Evolutionary conservation across 2,797 vertebrate genomes (phyloP), one percentile per base, ranked within the genome.

Genomic region (Neostethus bicornis): DNA sequence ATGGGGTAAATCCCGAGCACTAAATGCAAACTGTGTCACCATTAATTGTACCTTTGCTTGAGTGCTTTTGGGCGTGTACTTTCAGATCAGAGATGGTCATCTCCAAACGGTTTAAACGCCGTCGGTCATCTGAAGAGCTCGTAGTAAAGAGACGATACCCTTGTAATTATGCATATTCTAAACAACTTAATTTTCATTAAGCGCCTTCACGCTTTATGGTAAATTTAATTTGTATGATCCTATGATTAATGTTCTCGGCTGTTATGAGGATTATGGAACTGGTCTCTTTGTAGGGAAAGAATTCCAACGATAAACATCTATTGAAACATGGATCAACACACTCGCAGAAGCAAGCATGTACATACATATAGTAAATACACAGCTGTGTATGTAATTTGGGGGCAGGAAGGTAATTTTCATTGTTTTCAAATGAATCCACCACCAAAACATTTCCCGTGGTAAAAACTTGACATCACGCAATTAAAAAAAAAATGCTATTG

Each of bases 111-210:
- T 60, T 62, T 28, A 28, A 68, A 65, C 71, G 52, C 46, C 44
- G 70, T 57, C 63, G 61, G 63, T 82, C 73, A 70, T 80, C 51
- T 56, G 39, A 29, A 60, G 52, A 50, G 46, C 55, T 50, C 66
- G 39, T 51, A 57, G 42, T 63, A 69, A 73, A 76, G 56, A 73
- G 61, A 61, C 47, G 63, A 70, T 80, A 69, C 69, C 67, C 70
- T 77, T 45, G 73, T 82, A 80, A 88, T 89, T 86, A 85, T 63
- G 79, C 77, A 56, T 74, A 83, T 84, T 67, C 80, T 82, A 85
- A 89, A 89, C 83, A 85, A 79, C 74, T 77, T 86, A 37, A 85
- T 89, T 86, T 85, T 84, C 81, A 88, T 88, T 83, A 83, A 76
- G 80, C 53, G 48, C 71, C 70, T 80, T 80, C 65, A 82, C 47